These are phyloP conservation scores for Embidobia sp. DNA, from an alignment of 2,888 invertebrate species.

Conservation along the genomic window DNA sequence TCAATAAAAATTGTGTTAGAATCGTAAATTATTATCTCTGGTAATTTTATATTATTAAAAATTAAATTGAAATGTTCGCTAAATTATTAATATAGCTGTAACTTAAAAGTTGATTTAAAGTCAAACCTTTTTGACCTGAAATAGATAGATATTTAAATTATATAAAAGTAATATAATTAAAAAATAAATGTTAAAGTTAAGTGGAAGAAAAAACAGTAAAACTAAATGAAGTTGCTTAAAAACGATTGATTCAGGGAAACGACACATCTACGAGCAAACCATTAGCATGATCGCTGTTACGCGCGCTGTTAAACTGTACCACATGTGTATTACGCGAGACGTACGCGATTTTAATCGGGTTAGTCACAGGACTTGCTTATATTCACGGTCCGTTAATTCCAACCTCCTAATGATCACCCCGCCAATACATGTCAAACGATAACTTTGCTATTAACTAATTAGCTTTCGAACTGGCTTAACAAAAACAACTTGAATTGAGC, in stretches of 20 bases:
- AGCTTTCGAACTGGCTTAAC: neutral
- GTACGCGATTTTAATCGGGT: slow-evolving; percentile 59
- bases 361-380: slow-evolving; percentile 54
- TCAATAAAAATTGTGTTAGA: too few relatives aligned
- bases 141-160: too few relatives aligned
- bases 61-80: too few relatives aligned
- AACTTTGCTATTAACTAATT: slow-evolving; percentile 32
- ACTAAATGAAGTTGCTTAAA: slow-evolving; percentile 6
- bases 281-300: slow-evolving; percentile 61
- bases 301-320: slow-evolving; percentile 63
- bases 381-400: slow-evolving; percentile 56
- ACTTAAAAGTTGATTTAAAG: too few relatives aligned
- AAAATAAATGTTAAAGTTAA: too few relatives aligned
- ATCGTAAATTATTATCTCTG: too few relatives aligned
- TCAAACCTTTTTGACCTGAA: too few relatives aligned
- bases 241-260: slow-evolving; percentile 28
- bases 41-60: too few relatives aligned
- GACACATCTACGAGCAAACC: slow-evolving; percentile 13
- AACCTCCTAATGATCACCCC: slow-evolving; percentile 49
- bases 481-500: slow-evolving; percentile 2
- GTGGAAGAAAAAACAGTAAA: neutral
- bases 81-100: too few relatives aligned
- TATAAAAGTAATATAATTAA: too few relatives aligned
- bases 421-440: slow-evolving; percentile 47
- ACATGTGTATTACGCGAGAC: slow-evolving; percentile 64